Base-by-base conservation (phyloP, 2,888 invertebrate species). In the Acleris laterana region DNA sequence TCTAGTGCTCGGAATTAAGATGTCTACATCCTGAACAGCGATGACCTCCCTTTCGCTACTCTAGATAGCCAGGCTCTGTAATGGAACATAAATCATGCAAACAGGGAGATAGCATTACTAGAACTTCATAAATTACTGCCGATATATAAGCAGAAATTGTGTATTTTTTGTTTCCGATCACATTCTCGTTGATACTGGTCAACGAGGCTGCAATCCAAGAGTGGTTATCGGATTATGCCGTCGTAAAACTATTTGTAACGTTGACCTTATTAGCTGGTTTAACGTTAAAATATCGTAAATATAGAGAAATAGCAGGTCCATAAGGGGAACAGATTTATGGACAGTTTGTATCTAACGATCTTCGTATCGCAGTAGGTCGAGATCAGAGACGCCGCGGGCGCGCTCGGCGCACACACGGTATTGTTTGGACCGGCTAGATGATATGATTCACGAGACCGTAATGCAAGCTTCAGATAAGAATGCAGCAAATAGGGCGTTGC, bases 401-500 rank as follows among this genome's bases (percentile, higher is more conserved):
- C 87, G 81, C 85, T 87, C 86, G 88, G 89, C 90, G 87, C 82
- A 90, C 88, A 84, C 77, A 79, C 78, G 75, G 76, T 82, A 92
- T 90, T 90, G 90, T 90, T 85, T 83, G 82, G 76, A 38, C 79
- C 79, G 81, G 77, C 82, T 67, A 84, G 85, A 84, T 82, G 78
- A 80, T 84, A 86, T 90, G 89, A 90, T 85, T 90, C 90, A 91
- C 89, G 75, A 78, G 73, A 73, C 76, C 76, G 81, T 81, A 86
- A 82, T 83, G 83, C 84, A 84, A 84, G 81, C 85, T 87, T 79
- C 76, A 83, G 90, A 90, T 90, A 89, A 89, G 87, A 88, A 84
- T 85, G 84, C 85, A 85, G 81, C 83, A 88, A 90, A 89, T 88
- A 85, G 89, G 87, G 83, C 90, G 87, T 83, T 88, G 85, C 88